Conservation (phyloP, 2,797 vertebrate genomes). For the Hydrolagus colliei region DNA sequence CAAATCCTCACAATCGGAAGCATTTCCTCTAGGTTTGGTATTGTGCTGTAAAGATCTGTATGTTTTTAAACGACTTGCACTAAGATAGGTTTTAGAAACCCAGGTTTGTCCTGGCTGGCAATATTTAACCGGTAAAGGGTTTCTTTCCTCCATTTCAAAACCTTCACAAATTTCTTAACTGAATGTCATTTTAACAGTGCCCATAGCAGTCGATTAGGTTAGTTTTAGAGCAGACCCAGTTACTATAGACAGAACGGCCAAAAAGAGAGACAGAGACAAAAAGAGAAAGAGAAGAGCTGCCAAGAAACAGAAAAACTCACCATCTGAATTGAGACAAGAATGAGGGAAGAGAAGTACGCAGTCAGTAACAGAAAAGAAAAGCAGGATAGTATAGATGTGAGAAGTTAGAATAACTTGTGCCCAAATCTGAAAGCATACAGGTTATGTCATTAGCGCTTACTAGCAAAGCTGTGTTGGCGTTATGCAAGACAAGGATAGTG, state of each 20-base stretch:
- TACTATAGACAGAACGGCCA: slow-evolving; percentile 35
- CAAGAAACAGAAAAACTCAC: slow-evolving; percentile 55
- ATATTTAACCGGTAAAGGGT: no score
- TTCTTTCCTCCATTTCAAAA: no score
- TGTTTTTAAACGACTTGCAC: no score
- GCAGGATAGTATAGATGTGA: not conserved
- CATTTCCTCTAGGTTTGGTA: no score
- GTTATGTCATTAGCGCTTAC: not conserved
- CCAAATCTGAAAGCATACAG: not conserved
- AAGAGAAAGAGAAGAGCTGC: slow-evolving; percentile 33
- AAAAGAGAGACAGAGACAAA: slow-evolving; percentile 42
- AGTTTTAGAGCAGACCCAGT: slow-evolving; percentile 16
- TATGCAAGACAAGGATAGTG: no score
- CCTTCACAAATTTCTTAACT: no score
- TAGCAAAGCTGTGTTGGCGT: not conserved
- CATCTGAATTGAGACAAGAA: slow-evolving; percentile 62
- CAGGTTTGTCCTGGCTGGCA: no score
- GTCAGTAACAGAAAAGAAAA: slow-evolving; percentile 47
- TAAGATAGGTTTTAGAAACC: no score
- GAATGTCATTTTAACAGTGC: not conserved
- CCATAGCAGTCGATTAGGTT: slow-evolving; percentile 11
- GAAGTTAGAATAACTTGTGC: not conserved
- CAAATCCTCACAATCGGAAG: no score
- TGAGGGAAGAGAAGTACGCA: slow-evolving; percentile 59
- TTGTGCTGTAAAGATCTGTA: no score